Base-by-base conservation (phyloP, 2,888 invertebrate genomes). In the Lycaena phlaeas region DNA sequence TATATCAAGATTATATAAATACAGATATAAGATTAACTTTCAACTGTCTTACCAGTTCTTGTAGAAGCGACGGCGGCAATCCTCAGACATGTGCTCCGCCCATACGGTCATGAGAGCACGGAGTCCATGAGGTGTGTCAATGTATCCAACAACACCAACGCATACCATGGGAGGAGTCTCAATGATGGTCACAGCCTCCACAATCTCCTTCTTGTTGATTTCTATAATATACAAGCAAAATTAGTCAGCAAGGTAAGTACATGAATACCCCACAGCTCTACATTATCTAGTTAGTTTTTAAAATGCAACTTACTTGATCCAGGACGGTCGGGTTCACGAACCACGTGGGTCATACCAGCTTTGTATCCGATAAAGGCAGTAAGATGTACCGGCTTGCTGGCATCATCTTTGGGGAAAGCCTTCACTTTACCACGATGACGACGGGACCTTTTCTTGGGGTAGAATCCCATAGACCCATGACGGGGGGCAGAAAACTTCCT, bases 401-500 rank as follows among this genome's bases (percentile, higher is more conserved):
- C 87, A 74, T 99, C 97, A 90, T 99, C 99, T 73, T 95, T 98
- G 22, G 99, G 99, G 89, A 98, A 99, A 41, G 98, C 96, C 95
- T 99, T 99, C 52, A 97, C 96, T 85, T 98, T 98, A 61, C 99
- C 99, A 86, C 98, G 94, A 87, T 97, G 97, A 68, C 97, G 92
- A 55, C 90, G 90, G 56, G 96, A 93, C 57, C 99, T 90, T 86
- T 99, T 99, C 87, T 98, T 98, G 66, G 99, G 99, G 85, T 98
- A 94, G 90, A 99, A 99, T 60, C 98, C 98, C 95, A 99, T 97
- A 42, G 98, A 98, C 64, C 99, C 99, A 90, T 99, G 99, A 60
- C 99, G 95, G 61, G 99, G 99, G 30, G 98, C 98, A 71, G 97
- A 98, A 86, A 99, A 99, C 82, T 99, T 99, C 74, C 99, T 92